Base-by-base conservation (phyloP, 2,113 vertebrate genomes). In the Zosterops pallidus region DNA sequence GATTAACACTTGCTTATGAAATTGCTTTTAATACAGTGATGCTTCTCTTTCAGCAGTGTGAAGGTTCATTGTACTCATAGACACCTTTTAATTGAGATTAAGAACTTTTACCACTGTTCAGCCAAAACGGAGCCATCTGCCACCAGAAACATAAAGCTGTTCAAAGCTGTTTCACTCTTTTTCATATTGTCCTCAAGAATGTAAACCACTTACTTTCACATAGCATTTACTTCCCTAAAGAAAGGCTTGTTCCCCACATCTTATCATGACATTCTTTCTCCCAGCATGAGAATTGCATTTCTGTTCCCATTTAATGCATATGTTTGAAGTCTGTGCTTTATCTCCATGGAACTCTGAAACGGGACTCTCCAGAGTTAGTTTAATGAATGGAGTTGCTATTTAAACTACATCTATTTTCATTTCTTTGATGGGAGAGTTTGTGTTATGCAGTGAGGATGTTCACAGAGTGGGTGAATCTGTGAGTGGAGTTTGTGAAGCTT, bases 1-100 rank as follows among this genome's bases (percentile, higher is more conserved):
- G 89, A 95, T 96, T 97, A 95, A 92, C 88, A 92, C 96, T 96
- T 95, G 95, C 83, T 92, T 92, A 91, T 90, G 85, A 95, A 92
- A 69, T 92, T 83, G 76, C 33, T 80, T 89, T 81, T 80, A 94
- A 83, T 94, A 85, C 68, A 94, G 77, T 91, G 86, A 91, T 94
- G 78, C 83, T 94, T 94, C 82, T 94, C 67, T 88, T 95, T 89
- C 68, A 94, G 68, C 62, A 46, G n/a, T 13, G 68, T 83, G 86
- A 97, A 90, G 50, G 87, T 85, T 92, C 37, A 29, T 80, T 83
- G 42, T 84, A 68, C 29, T 92, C 79, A 37, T 41, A 94, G 91
- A 65, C 60, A 62, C 37, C 18, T 41, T 62, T 29, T 62, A 62
- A 62, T 29, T 62, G 25, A 62, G 91, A 85, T 94, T 94, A 83